Evolutionary conservation across 2,113 vertebrate genomes (phyloP).

Genomic region (Amblyornis subalaris): DNA sequence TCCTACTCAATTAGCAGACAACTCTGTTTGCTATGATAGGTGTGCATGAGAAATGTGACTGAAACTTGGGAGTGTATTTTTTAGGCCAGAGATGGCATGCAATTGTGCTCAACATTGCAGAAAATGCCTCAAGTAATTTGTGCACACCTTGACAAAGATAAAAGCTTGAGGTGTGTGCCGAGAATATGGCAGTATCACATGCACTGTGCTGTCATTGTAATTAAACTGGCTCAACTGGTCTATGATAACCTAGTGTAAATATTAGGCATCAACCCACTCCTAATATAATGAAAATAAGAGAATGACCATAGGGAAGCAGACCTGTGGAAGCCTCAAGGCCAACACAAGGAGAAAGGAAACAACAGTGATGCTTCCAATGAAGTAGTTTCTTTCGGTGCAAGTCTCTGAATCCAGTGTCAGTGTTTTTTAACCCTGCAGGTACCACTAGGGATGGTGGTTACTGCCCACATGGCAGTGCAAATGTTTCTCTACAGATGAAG

Average conservation of each 20-base stretch:
- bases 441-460: neutral
- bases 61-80: neutral
- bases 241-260: neutral
- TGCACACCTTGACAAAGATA: neutral
- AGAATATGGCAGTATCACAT: neutral
- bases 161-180: neutral
- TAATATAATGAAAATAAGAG: neutral
- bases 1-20: neutral
- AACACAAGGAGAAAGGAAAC: neutral
- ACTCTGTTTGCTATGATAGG: neutral
- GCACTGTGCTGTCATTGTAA: neutral
- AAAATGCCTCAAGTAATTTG: neutral
- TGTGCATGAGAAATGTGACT: neutral
- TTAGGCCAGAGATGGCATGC: neutral
- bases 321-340: neutral
- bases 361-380: neutral
- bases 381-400: neutral
- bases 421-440: neutral
- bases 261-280: neutral
- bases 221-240: neutral
- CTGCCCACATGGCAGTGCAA: neutral
- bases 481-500: rapidly evolving
- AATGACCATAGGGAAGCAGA: neutral
- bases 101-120: neutral
- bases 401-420: neutral